A percentile compares a stretch with the other conserved stretches of the same genome.
phyloP scores from a whole-genome alignment of 2,113 vertebrate genomes.

The Pterocles burchelli region DNA sequence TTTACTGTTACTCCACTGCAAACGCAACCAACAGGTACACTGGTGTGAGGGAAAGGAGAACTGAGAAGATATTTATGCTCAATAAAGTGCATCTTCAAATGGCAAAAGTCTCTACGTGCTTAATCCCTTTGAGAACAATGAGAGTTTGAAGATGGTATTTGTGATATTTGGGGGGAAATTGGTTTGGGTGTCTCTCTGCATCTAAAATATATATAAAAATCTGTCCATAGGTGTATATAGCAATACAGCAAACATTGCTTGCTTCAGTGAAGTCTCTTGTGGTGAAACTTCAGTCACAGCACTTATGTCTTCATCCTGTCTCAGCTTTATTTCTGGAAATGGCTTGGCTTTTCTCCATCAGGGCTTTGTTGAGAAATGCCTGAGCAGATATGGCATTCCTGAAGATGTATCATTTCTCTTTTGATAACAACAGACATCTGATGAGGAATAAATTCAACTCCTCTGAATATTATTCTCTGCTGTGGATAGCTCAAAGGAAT shows the following conservation, averaged over 20 bases:
- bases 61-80: not conserved
- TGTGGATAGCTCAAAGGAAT: not conserved
- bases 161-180: not conserved
- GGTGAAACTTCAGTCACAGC: not conserved
- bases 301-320: not conserved
- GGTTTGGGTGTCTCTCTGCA: not conserved
- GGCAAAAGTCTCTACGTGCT: not conserved
- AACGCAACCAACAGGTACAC: not conserved
- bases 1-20: not conserved
- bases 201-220: not conserved
- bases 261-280: not conserved
- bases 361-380: not conserved
- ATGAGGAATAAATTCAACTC: not conserved
- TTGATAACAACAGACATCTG: not conserved
- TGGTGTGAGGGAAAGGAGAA: not conserved
- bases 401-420: not conserved
- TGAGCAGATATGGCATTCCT: not conserved
- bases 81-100: not conserved
- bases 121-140: not conserved
- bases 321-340: not conserved
- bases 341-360: not conserved
- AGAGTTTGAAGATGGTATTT: not conserved
- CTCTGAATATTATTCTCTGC: not conserved
- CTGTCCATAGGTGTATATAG: not conserved
- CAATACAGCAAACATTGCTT: not conserved